Percentiles rank a stretch among this genome's conserved stretches.
phyloP scores from a whole-genome alignment of 2,113 vertebrate species.

The Garra rufa region DNA sequence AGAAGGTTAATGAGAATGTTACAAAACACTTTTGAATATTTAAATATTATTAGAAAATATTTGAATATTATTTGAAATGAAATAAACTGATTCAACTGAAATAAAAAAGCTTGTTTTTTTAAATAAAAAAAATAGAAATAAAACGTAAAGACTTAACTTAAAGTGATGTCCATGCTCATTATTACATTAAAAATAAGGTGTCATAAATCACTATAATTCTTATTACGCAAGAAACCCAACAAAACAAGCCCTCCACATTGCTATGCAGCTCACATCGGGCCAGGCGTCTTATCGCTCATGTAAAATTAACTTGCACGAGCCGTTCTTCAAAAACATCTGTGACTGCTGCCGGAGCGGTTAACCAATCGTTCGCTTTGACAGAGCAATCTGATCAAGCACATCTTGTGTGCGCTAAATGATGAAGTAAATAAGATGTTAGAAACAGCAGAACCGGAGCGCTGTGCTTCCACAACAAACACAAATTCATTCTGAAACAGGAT shows the following conservation, averaged over 20 bases:
- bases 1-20: too few relatives aligned
- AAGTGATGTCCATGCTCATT: too few relatives aligned
- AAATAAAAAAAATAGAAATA: too few relatives aligned
- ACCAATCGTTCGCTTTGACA: conserved; percentile 4
- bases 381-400: not conserved
- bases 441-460: not conserved
- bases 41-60: too few relatives aligned
- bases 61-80: too few relatives aligned
- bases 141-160: too few relatives aligned
- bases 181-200: not conserved
- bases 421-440: conserved; percentile 13
- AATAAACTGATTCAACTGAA: too few relatives aligned
- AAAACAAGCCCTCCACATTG: not conserved
- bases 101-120: too few relatives aligned
- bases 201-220: not conserved
- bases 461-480: conserved; percentile 1
- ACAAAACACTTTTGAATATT: too few relatives aligned
- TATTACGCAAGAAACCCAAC: not conserved
- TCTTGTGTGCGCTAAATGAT: conserved; percentile 18
- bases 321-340: conserved; percentile 1
- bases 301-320: not conserved
- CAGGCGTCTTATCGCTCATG: not conserved
- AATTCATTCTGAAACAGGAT: conserved; percentile 3
- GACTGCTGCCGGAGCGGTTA: not conserved
- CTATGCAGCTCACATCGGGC: not conserved